Evolutionary conservation across 2,113 vertebrate species (phyloP), one percentile per base, ranked within the genome.

Genomic region (Gnathonemus echidnorhynchus): DNA sequence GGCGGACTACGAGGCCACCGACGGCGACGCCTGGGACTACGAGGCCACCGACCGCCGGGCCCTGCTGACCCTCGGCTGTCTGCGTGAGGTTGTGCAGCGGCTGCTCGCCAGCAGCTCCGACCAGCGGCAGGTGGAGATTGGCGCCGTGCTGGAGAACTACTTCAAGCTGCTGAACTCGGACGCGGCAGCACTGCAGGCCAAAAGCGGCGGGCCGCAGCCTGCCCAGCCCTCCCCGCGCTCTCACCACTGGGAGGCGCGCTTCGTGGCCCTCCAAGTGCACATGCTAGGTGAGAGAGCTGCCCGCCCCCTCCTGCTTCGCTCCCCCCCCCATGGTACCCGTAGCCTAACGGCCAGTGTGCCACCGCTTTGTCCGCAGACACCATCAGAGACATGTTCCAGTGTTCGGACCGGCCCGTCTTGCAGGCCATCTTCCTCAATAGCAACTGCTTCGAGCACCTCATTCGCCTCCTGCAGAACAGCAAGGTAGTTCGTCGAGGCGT

Each of bases 351-450:
- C 58, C 19, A 15, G 35, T 21, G 46, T 53, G 31, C 35, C 46
- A 1, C n/a, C 46, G 48, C 56, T 21, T 11, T 66, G 17, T 52
- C 17, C 35, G 31, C 93, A 99, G 98, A 98, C 94, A 97, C 97
- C 89, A 98, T 99, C 95, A 98, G 98, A 93, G 97, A 97, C 93
- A 99, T 99, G 98, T 97, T 99, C 94, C 96, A 98, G 94, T 99
- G 98, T 91, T 96, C 96, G n/a, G 98, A 99, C 92, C 96, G 97
- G 87, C 98, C 98, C 24, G 98, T 99, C 90, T 96, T 99, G 86
- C 98, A 99, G 95, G 98, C 98, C 90, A 97, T 98, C 96, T 99
- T 99, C 95, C 97, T 99, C 93, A 99, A 98, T 92, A 99, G 98
- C 91, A 99, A 99, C 95, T 99, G 98, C 92, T 99, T 99, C 92